Evolutionary conservation across 2,888 invertebrate genomes (phyloP).

Genomic region (Lasius platythorax): DNA sequence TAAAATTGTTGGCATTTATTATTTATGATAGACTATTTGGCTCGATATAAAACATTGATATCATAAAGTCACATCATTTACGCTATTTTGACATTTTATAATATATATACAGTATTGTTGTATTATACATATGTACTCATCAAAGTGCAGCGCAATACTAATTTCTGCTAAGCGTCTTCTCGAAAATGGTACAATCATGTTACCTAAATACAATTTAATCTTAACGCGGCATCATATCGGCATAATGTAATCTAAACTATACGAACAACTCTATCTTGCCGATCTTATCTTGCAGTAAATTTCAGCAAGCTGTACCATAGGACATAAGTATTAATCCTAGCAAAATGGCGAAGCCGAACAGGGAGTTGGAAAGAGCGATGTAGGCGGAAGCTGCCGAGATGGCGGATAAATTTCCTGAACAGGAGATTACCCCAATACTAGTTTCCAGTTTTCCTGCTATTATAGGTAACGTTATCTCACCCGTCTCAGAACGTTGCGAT

Average conservation of each 20-base stretch:
- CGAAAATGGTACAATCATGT: not conserved
- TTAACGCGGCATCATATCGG: constrained; percentile 38
- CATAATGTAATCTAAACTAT: constrained; percentile 53
- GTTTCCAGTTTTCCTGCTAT: constrained; percentile 78
- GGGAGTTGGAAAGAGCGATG: constrained; percentile 73
- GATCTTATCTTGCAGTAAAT: constrained; percentile 66
- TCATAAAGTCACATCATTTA: not conserved
- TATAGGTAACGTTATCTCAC: constrained; percentile 71
- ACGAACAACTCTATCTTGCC: constrained; percentile 43
- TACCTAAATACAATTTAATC: constrained; percentile 58
- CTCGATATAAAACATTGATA: not conserved
- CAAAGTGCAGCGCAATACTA: not conserved
- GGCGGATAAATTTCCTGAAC: constrained; percentile 82
- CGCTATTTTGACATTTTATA: not conserved
- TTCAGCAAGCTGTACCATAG: constrained; percentile 59
- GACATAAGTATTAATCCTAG: constrained; percentile 75
- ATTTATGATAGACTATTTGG: not conserved
- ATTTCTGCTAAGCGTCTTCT: not conserved
- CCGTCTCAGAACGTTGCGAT: constrained; percentile 41
- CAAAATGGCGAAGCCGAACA: constrained; percentile 69
- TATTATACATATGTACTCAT: not conserved
- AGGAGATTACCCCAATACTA: constrained; percentile 82
- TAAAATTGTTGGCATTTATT: constrained; percentile 23
- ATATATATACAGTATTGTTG: not conserved
- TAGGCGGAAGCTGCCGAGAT: constrained; percentile 78